Percentiles rank a stretch among this genome's conserved stretches.
Conservation (phyloP, 2,113 vertebrate genomes). For the Hydrolagus affinis region DNA sequence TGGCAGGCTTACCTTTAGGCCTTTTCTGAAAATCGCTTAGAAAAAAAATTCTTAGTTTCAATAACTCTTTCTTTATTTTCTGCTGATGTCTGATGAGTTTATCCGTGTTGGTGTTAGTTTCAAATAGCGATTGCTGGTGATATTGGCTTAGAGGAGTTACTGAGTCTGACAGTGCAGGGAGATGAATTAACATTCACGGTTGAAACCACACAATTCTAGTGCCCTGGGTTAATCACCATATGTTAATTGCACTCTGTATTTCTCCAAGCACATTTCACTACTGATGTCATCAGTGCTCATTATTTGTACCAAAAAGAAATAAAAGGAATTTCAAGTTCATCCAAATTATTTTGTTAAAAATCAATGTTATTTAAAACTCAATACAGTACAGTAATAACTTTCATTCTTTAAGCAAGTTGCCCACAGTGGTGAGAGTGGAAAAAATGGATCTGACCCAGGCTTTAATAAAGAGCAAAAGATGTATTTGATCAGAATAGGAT, state of each 20-base stretch:
- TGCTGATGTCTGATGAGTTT: conserved; percentile 19
- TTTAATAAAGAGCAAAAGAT: background rate
- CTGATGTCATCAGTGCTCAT: background rate
- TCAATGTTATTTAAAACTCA: background rate
- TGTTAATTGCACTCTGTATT: background rate
- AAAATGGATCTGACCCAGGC: background rate
- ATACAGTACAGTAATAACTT: background rate
- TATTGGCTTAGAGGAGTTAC: too few species aligned
- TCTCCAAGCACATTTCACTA: background rate
- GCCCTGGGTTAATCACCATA: background rate
- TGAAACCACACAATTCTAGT: background rate
- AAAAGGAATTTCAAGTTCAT: background rate
- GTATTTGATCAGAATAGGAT: background rate
- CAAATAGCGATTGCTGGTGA: background rate
- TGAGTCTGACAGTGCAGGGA: conserved; percentile 36
- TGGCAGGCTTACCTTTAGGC: too few species aligned
- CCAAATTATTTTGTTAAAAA: background rate
- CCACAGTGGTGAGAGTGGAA: background rate
- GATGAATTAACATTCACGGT: conserved; percentile 13
- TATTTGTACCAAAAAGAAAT: background rate
- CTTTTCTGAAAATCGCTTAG: too few species aligned
- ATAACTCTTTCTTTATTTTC: background rate
- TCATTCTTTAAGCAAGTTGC: background rate
- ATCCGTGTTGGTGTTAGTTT: background rate
- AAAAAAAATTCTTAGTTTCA: too few species aligned